Percentiles rank a stretch among this genome's conserved stretches.
Conservation (phyloP, 2,113 vertebrate genomes). For the Telmatochromis sp. region DNA sequence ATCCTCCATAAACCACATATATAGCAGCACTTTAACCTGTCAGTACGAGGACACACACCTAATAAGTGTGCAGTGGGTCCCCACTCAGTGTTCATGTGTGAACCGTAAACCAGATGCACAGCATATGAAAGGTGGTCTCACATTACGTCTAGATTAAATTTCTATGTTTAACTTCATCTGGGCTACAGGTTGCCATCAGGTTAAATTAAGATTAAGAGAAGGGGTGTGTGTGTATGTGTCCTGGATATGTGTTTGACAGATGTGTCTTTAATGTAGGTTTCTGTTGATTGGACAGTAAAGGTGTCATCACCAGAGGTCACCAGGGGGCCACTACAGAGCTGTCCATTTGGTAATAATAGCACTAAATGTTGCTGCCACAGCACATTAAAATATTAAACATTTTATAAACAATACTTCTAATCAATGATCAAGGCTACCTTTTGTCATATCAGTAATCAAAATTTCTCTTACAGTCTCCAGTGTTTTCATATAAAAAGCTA, state of each 20-base stretch:
- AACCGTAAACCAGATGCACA: constrained; percentile 54
- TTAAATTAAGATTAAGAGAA: constrained; percentile 30
- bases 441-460: neutral
- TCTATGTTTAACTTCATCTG: constrained; percentile 20
- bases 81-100: constrained; percentile 31
- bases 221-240: neutral
- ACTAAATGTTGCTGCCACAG: neutral
- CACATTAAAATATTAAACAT: neutral
- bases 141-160: constrained; percentile 34
- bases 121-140: constrained; percentile 39
- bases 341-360: constrained; percentile 4
- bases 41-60: constrained; percentile 39
- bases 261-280: constrained; percentile 22
- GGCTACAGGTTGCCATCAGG: constrained; percentile 18
- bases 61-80: constrained; percentile 32
- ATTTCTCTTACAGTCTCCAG: neutral
- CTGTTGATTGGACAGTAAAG: constrained; percentile 31
- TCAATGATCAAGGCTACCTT: neutral
- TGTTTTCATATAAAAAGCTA: neutral
- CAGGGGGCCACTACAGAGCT: neutral
- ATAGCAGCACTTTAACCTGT: constrained; percentile 33
- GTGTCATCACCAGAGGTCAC: constrained; percentile 26
- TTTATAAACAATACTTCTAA: neutral
- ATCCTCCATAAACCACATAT: constrained; percentile 34
- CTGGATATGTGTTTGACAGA: constrained; percentile 20